These are phyloP conservation scores for Hyphantria cunea DNA, from an alignment of 1,140 invertebrate genomes.

Conservation along the genomic window DNA sequence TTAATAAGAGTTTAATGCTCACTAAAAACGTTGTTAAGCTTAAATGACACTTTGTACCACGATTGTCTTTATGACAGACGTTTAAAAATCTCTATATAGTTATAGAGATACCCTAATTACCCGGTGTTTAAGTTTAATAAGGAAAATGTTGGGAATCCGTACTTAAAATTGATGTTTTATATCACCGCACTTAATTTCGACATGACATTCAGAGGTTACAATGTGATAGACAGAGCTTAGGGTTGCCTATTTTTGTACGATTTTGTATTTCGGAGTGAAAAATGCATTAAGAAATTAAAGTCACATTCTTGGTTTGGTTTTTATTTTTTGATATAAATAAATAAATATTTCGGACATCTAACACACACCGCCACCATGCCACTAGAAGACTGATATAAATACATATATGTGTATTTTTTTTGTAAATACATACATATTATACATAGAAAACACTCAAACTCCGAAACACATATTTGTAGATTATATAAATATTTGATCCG, in stretches of 20 bases:
- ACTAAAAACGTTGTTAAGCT: not conserved
- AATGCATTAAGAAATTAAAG: no score
- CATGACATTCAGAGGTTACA: conserved; percentile 4
- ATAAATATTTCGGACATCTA: no score
- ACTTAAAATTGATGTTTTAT: conserved; percentile 26
- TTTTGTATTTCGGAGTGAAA: no score
- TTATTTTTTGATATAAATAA: no score
- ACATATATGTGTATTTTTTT: no score
- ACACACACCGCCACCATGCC: no score
- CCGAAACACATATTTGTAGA: no score
- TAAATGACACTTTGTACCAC: not conserved
- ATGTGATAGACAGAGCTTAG: conserved; percentile 1
- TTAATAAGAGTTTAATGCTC: not conserved
- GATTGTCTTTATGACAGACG: not conserved
- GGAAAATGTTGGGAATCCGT: conserved; percentile 14
- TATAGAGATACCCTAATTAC: conserved; percentile 17
- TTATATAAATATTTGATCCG: no score
- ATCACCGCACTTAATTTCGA: conserved; percentile 25
- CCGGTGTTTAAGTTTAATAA: conserved; percentile 19
- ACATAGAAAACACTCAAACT: no score
- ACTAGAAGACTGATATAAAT: no score
- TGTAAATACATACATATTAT: no score
- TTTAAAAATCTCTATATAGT: conserved; percentile 16
- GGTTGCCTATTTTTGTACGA: not conserved
- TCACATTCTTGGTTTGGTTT: no score